Base-by-base conservation (phyloP, 1,140 invertebrate species). In the Megalonaias nervosa region DNA sequence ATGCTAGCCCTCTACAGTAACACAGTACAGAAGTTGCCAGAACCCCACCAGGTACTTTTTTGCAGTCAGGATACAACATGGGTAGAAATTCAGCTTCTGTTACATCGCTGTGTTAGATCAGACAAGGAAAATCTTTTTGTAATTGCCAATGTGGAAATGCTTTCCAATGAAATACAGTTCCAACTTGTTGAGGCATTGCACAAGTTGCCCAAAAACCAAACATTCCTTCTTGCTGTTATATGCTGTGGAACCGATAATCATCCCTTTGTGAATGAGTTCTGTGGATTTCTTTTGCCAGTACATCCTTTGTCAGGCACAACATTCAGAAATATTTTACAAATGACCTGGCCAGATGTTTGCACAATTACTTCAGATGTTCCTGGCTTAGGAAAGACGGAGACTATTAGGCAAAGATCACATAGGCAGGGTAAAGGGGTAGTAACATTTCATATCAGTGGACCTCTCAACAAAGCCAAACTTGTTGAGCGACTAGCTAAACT, bases 1-100 rank as follows among this genome's bases (percentile, higher is more conserved):
- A 21, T 84, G 12, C 55, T 84, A 58, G 77, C 81, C 48, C 57
- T 84, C 21, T 81, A 80, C 67, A n/a, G 58, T 17, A 82, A 84
- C 58, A 84, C 83, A 59, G 81, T 72, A 31, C n/a, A 69, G n/a
- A 58, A 64, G 3, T 21, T 84, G 55, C 84, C 84, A 12, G 70
- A 80, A 21, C 72, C 84, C 17, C 61, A 74, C 48, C 78, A 85
- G 26, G 59, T 85, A 15, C 57, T 83, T 16, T 81, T 85, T 60
- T 83, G 82, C 57, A 75, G 61, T n/a, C 26, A 62, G 31, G 64
- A 77, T 38, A 83, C 82, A 19, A 67, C 66, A 57, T 71, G 65
- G 62, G 78, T 80, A 65, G 82, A 85, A 56, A 56, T 85, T 26
- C 21, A 66, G 17, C 19, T 85, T 26, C 17, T 83, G 16, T 12